Evolutionary conservation across 1,140 invertebrate genomes (phyloP), one percentile per base, ranked within the genome.

Genomic region (Drosophila prosaltans): DNA sequence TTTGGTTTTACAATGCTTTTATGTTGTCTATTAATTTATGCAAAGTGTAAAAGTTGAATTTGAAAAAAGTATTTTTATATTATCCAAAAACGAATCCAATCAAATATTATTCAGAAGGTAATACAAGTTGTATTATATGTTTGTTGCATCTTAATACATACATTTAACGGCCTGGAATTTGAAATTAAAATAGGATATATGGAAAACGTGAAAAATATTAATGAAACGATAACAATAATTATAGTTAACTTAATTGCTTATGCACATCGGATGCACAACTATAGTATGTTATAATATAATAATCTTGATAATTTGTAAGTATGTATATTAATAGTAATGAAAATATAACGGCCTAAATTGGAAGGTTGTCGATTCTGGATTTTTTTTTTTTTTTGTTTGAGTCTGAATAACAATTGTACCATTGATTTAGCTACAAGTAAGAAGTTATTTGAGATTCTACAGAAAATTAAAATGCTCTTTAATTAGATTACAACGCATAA

Each of bases 21-120:
- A 26, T 40, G 43, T 55, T 67, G 41, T 43, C 54, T 48, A 61
- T 58, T 58, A 43, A 41, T 74, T 74, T 63, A 72, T 62, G 70
- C 71, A 63, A 21, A 51, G 45, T 51, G 45, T 51, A 51, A 51
- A 51, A 51, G 24, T 51, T 51, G 45, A 51, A 51, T 51, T 51
- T 24, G 21, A 51, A 51, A 51, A 51, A 51, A 51, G 45, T 51
- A 43, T 21, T 8, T 26, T 26, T 21, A 10, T 51, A 51, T 51
- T 26, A 26, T 51, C 45, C 3, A 51, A 51, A 51, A 51, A 51
- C 8, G 45, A 1, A 26, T 51, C 0, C 7, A 51, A 51, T 51
- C 8, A 26, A 51, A 51, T 51, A 26, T 51, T 51, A 26, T 51
- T 51, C 10, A 10, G 41, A 43, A n/a, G 41, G 16, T 43, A 43